Evolutionary conservation across 2,888 invertebrate species (phyloP).

Genomic region (Ischnus inquisitorius): DNA sequence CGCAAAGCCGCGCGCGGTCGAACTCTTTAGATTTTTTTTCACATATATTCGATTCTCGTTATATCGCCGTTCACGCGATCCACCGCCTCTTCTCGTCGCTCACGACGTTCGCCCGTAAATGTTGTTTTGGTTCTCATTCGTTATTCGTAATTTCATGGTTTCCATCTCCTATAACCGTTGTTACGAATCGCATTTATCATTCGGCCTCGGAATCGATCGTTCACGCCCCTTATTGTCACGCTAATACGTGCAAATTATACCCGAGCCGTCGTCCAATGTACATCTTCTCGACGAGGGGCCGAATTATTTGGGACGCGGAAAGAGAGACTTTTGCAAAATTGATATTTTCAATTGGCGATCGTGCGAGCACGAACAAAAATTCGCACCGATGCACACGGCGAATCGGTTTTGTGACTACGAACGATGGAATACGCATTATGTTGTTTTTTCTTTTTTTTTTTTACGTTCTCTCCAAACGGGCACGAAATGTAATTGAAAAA

Average conservation of each 20-base stretch:
- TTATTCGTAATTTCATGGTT: constrained; percentile 4
- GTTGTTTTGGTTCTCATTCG: background rate
- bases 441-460: background rate
- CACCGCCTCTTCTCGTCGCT: constrained; percentile 1
- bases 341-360: background rate
- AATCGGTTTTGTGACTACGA: too few species aligned
- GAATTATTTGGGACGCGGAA: background rate
- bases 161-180: background rate
- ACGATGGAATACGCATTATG: background rate
- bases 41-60: background rate
- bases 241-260: constrained; percentile 26
- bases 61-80: constrained; percentile 40
- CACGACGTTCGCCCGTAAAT: background rate
- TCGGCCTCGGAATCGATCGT: background rate
- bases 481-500: too few species aligned
- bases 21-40: constrained; percentile 26
- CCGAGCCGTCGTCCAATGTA: too few species aligned
- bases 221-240: background rate
- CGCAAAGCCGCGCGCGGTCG: background rate
- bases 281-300: too few species aligned
- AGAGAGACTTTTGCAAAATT: background rate
- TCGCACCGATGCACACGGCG: background rate
- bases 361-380: background rate
- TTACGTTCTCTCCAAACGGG: too few species aligned
- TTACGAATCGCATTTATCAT: constrained; percentile 3